Base-by-base conservation (phyloP, 1,140 invertebrate species). In the Meteorus sp. region DNA sequence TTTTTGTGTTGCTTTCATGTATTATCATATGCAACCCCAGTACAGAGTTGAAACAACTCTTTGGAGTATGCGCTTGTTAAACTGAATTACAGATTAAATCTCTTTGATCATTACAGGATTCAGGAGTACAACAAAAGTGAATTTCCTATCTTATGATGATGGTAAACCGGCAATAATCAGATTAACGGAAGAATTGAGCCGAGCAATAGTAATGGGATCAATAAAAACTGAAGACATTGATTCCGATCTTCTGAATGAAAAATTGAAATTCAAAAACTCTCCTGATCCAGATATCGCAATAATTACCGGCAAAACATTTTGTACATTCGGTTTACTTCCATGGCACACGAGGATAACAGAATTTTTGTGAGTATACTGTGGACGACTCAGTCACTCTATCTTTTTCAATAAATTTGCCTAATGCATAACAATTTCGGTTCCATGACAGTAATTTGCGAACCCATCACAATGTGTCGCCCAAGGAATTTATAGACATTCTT, bases 271-370 rank as follows among this genome's bases (percentile, higher is more conserved):
- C 75, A 68, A 77, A 56, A 68, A 68, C 35, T 80, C 86, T 69
- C 86, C 86, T 23, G 86, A 89, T 61, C 88, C 88, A 17, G 86
- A 89, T 64, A 66, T 89, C 59, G 84, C 82, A 31, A 68, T 90
- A 54, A 82, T 85, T 67, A 86, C 82, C 68, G 87, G 86, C 19
- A 71, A 81, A 19, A 64, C 74, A 33, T 84, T 83, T 64, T 82
- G 75, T 57, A 85, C 85, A 33, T 82, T 82, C 69, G 86, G 86
- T 56, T 78, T 88, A 70, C 74, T 88, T 15, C 88, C 87, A 33
- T 90, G 88, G 88, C 87, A 89, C 65, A 85, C 87, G 64, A 81
- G 84, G 78, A 67, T 87, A 41, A 86, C 87, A 29, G 87, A 88
- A 79, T 89, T 90, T 76, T 72, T 86, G 74, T 84, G 80, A 74